Percentiles rank a stretch among this genome's conserved stretches.
Conservation (phyloP, 2,797 vertebrate genomes). For the Ceyx erithaca region DNA sequence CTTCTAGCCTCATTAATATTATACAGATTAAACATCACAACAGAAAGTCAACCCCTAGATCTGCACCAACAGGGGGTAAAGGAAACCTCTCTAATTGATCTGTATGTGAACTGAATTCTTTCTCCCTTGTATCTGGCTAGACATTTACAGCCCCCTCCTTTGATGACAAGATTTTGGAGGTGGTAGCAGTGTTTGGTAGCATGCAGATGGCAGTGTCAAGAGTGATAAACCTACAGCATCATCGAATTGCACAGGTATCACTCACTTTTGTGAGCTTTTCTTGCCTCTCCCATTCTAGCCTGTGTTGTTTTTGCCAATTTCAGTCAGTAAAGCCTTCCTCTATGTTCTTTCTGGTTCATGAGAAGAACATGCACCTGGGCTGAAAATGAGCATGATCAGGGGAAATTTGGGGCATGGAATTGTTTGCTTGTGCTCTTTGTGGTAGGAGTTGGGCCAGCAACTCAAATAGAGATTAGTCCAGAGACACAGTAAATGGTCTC, state of each 20-base stretch:
- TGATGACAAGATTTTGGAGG: conserved; percentile 96
- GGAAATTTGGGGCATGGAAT: background rate
- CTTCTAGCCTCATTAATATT: background rate
- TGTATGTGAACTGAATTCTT: background rate
- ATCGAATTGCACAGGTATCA: conserved; percentile 94
- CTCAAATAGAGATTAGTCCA: background rate
- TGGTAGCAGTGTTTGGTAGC: conserved; percentile 95
- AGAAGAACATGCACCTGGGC: background rate
- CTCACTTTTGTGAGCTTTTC: background rate
- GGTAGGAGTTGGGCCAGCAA: background rate
- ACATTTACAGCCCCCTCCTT: conserved; percentile 95
- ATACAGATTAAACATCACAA: background rate
- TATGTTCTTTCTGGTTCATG: background rate
- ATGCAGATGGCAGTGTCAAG: conserved; percentile 98
- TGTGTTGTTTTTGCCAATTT: background rate
- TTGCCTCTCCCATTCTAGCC: background rate
- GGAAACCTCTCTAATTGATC: background rate
- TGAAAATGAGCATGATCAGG: background rate
- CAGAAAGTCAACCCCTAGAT: background rate
- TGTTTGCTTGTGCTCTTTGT: background rate
- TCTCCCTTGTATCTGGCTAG: conserved; percentile 72
- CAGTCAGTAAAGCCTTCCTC: background rate
- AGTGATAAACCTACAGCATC: conserved; percentile 95
- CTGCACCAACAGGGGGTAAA: background rate
- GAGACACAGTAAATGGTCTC: background rate